Percentiles rank a stretch among this genome's conserved stretches.
Evolutionary conservation across 2,888 invertebrate genomes (phyloP).

Genomic region (Ceraclea dissimilis): DNA sequence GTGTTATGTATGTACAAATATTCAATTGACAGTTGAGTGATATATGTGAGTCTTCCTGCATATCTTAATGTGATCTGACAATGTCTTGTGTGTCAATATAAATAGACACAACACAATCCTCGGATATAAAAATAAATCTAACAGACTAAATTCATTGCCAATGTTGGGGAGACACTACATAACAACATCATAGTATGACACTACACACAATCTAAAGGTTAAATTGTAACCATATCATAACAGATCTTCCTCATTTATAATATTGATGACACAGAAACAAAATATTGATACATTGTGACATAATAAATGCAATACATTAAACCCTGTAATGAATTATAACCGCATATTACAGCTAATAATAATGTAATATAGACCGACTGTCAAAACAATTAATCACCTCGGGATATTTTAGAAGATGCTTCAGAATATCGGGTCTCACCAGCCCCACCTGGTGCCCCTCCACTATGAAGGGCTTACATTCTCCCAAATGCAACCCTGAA

Average conservation of each 20-base stretch:
- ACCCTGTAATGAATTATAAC: background rate
- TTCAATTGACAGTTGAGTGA: too few species aligned
- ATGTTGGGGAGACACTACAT: background rate
- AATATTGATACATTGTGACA: background rate
- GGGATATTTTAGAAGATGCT: conserved; percentile 72
- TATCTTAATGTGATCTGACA: background rate
- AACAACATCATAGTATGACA: background rate
- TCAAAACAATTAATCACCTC: conserved; percentile 49
- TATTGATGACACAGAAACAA: too few species aligned
- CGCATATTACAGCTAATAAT: too few species aligned
- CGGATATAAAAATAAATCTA: background rate
- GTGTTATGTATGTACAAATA: too few species aligned
- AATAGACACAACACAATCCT: background rate
- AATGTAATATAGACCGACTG: background rate
- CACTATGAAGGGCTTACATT: conserved; percentile 78
- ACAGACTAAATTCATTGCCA: background rate
- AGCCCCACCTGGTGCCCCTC: conserved; percentile 86
- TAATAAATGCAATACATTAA: background rate
- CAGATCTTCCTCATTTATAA: too few species aligned
- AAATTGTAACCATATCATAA: background rate
- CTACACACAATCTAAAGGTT: background rate
- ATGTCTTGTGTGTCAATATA: background rate
- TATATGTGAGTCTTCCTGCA: too few species aligned
- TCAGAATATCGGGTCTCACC: conserved; percentile 75
- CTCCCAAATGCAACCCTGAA: conserved; percentile 28